phyloP scores from a whole-genome alignment of 2,797 vertebrate genomes.

The Diceros bicornis region DNA sequence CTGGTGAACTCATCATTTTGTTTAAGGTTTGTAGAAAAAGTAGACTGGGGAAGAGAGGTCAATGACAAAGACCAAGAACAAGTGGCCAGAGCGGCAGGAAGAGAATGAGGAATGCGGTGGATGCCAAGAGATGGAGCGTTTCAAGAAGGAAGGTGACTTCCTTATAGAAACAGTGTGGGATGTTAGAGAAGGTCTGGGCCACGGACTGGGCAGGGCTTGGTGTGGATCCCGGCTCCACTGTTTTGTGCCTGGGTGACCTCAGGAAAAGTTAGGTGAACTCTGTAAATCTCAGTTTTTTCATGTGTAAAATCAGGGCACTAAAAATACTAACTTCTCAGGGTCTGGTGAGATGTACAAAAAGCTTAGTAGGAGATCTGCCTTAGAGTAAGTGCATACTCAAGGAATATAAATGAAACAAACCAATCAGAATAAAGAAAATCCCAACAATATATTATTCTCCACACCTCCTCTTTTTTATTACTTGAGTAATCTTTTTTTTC shows the following conservation, averaged over 20 bases:
- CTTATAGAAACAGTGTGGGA: accelerated
- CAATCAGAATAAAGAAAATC: not conserved
- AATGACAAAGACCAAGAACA: not conserved
- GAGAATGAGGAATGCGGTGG: not conserved
- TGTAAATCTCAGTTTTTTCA: not conserved
- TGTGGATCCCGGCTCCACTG: accelerated
- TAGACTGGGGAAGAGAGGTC: not conserved
- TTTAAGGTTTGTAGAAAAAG: not conserved
- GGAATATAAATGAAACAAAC: not conserved
- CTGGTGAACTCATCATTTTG: not conserved
- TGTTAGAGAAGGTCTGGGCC: not conserved
- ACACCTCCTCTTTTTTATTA: not conserved
- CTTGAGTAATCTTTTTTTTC: not conserved
- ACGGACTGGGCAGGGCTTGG: accelerated
- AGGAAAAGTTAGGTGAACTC: not conserved
- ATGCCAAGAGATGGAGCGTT: not conserved
- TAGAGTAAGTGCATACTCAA: not conserved
- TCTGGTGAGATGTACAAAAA: not conserved
- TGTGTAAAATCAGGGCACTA: not conserved
- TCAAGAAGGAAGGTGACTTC: not conserved
- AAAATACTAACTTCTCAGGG: not conserved
- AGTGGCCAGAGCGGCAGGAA: accelerated
- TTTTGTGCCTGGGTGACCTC: not conserved
- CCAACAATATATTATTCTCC: not conserved
- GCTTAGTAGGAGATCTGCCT: not conserved